Percentiles rank a stretch among this genome's conserved stretches.
Evolutionary conservation across 2,888 invertebrate species (phyloP).

Genomic region (Lithophane socia): DNA sequence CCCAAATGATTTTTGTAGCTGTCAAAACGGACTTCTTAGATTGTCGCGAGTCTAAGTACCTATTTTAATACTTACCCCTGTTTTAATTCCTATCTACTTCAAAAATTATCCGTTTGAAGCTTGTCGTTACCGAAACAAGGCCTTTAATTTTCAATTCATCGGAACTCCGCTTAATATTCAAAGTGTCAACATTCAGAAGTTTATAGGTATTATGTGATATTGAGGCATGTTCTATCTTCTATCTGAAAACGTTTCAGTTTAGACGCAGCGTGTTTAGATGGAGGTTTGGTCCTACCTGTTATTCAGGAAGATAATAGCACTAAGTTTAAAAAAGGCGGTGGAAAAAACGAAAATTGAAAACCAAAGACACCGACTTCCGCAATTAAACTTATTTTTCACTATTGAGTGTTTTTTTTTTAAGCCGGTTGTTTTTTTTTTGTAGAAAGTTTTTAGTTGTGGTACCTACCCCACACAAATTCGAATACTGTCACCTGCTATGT

Average conservation of each 20-base stretch:
- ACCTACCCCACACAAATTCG: no score
- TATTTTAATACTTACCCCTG: not conserved
- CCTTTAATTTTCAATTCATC: slow-evolving; percentile 40
- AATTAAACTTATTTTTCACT: no score
- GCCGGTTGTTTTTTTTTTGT: no score
- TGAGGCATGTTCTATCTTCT: slow-evolving; percentile 50
- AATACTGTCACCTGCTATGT: no score
- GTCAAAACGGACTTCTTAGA: no score
- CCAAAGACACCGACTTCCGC: no score
- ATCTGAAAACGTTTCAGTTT: slow-evolving; percentile 48
- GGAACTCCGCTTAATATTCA: slow-evolving; percentile 41
- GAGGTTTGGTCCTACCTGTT: slow-evolving; percentile 12
- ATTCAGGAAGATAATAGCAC: not conserved
- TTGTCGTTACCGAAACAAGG: slow-evolving; percentile 21
- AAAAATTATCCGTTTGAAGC: slow-evolving; percentile 18
- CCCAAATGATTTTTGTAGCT: no score
- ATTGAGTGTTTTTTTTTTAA: no score
- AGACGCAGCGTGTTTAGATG: not conserved
- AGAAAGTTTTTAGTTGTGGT: no score
- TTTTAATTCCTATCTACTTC: not conserved
- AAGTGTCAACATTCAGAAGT: slow-evolving; percentile 37
- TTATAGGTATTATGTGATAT: slow-evolving; percentile 38
- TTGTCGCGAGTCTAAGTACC: no score
- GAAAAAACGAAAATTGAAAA: no score
- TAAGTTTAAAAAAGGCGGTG: not conserved